Conservation (phyloP, 2,797 vertebrate species). For the Eidolon dupreanum region DNA sequence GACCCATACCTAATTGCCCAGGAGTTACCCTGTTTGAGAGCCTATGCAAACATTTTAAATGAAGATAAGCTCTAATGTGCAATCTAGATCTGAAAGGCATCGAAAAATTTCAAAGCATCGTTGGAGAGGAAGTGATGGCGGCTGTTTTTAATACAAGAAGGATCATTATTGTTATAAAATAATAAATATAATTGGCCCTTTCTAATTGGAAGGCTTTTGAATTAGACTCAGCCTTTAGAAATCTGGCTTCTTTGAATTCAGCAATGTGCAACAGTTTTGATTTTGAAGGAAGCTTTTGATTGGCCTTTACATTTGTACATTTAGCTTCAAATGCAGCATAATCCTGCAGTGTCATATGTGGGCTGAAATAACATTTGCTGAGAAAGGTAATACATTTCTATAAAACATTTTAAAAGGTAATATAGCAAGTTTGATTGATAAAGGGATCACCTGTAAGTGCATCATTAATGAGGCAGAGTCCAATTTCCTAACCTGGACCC, state of each 20-base stretch:
- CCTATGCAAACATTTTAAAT: background rate
- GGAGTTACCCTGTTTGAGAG: background rate
- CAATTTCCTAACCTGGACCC: background rate
- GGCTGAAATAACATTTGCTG: background rate
- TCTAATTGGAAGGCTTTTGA: background rate
- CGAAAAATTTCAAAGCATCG: background rate
- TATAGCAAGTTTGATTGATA: background rate
- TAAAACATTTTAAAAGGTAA: background rate
- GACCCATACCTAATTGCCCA: background rate
- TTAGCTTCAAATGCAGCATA: background rate
- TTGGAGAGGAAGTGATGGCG: background rate
- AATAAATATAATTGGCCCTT: background rate
- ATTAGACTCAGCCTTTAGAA: background rate
- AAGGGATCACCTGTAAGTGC: background rate
- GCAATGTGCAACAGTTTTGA: background rate
- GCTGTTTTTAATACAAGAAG: background rate
- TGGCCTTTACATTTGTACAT: background rate
- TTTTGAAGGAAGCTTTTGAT: background rate
- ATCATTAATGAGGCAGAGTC: background rate
- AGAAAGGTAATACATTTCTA: background rate
- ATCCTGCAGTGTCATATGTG: background rate
- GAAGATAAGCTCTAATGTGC: background rate
- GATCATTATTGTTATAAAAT: slow-evolving; percentile 34
- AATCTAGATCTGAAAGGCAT: slow-evolving; percentile 3
- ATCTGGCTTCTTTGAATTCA: slow-evolving; percentile 9